phyloP scores from a whole-genome alignment of 2,113 vertebrate genomes.

The Pyrgilauda ruficollis region DNA sequence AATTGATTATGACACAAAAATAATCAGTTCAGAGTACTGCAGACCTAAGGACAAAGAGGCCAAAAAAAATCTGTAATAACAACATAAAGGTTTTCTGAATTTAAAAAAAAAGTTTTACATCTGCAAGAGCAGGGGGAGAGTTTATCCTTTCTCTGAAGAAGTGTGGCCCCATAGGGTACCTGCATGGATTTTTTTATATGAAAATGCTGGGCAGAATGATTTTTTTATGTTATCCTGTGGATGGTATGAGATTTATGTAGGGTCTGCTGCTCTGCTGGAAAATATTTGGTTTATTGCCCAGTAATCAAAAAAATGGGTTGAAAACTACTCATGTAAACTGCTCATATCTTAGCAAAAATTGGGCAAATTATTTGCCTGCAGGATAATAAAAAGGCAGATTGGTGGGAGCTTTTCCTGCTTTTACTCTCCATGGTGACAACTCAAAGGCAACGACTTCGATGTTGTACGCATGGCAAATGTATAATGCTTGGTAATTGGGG shows the following conservation, averaged over 20 bases:
- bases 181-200: neutral
- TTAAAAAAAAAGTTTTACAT: neutral
- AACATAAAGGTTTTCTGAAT: neutral
- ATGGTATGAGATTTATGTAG: neutral
- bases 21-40: too few relatives aligned
- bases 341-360: neutral
- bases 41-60: neutral
- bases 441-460: neutral
- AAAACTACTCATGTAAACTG: neutral
- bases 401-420: slow-evolving; percentile 38
- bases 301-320: neutral
- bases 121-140: neutral
- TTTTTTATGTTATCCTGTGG: neutral
- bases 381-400: slow-evolving; percentile 35
- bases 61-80: neutral
- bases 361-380: neutral
- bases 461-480: neutral
- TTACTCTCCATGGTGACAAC: slow-evolving; percentile 45
- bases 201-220: neutral
- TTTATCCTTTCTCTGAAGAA: neutral
- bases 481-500: neutral
- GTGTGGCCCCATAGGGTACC: neutral
- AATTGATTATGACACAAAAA: neutral
- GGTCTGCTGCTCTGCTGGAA: neutral
- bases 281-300: neutral